Evolutionary conservation across 1,140 invertebrate genomes (phyloP).

Genomic region (Hirudo medicinalis): DNA sequence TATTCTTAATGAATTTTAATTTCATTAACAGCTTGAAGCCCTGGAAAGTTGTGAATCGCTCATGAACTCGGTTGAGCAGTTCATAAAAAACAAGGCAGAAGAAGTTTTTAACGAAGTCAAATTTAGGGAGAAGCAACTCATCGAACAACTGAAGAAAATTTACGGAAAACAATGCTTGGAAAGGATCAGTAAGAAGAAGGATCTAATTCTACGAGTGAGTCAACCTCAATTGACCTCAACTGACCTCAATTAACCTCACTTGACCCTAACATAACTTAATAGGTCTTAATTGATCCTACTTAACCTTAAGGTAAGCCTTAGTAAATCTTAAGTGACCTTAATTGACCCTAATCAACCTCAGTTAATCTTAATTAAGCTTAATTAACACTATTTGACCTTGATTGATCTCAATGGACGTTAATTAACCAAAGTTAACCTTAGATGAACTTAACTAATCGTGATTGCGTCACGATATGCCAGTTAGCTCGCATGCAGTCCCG

Average conservation of each 20-base stretch:
- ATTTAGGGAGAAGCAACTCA: conserved; percentile 36
- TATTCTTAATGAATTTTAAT: too few species aligned
- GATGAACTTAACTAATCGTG: too few species aligned
- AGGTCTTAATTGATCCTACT: background rate
- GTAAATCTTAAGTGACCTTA: background rate
- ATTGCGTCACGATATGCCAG: too few species aligned
- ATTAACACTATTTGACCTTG: background rate
- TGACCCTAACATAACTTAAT: background rate
- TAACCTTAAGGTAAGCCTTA: too few species aligned
- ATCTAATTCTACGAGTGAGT: conserved; percentile 33
- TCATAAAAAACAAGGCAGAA: conserved; percentile 35
- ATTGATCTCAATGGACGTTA: background rate
- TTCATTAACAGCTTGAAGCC: conserved; percentile 25
- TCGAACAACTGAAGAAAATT: conserved; percentile 37
- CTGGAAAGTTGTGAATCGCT: conserved; percentile 34
- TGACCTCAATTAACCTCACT: background rate
- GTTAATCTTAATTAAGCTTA: background rate
- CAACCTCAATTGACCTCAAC: background rate
- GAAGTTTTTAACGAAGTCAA: conserved; percentile 38
- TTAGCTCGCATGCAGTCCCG: too few species aligned
- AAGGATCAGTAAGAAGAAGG: conserved; percentile 34
- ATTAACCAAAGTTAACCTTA: too few species aligned
- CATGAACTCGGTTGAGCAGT: conserved; percentile 38
- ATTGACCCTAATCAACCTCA: background rate
- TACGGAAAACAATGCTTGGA: conserved; percentile 39